Evolutionary conservation across 1,140 invertebrate species (phyloP), one percentile per base, ranked within the genome.

Genomic region (Probaryconus sp.): DNA sequence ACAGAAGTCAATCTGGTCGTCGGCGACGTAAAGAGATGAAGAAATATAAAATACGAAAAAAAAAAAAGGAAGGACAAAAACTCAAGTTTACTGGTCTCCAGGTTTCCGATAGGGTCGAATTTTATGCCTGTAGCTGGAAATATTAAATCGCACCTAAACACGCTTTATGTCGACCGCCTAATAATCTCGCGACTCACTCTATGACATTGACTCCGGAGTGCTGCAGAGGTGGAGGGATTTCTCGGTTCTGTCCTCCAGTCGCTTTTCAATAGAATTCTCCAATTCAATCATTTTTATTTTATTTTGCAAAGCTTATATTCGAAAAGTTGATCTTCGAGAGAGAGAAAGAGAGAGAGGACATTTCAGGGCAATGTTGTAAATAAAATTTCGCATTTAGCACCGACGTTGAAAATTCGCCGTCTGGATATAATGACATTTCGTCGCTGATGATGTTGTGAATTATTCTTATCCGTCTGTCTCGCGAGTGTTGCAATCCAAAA

Each of bases 71-170:
- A 18, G 31, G 6, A 42, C 40, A 55, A 51, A 33, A 17, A 5
- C 60, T 18, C 20, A 55, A 13, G 43, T 55, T 56, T 28, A 42
- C 35, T n/a, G 48, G 28, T 43, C 42, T 45, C 45, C 47, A 18
- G 61, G 48, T 67, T 70, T 70, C 58, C 67, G 63, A 79, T 79
- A 76, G 68, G 77, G 56, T 71, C 61, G 60, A 76, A 80, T 81
- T 83, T 80, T 81, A 83, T 83, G 80, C 69, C 50, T 64, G 55
- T 83, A 83, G 80, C 81, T 81, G 77, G 81, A 83, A 83, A 83
- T 81, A 80, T 81, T 83, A 83, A 83, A 83, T 83, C 79, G 80
- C 80, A 83, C 80, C 80, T 83, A 81, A 83, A 79, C 79, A 79
- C 76, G 74, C 81, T 83, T 83, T 80, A 80, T 81, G 78, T 71